Conservation (phyloP, 1,140 invertebrate genomes). For the Zaprionus lachaisei region DNA sequence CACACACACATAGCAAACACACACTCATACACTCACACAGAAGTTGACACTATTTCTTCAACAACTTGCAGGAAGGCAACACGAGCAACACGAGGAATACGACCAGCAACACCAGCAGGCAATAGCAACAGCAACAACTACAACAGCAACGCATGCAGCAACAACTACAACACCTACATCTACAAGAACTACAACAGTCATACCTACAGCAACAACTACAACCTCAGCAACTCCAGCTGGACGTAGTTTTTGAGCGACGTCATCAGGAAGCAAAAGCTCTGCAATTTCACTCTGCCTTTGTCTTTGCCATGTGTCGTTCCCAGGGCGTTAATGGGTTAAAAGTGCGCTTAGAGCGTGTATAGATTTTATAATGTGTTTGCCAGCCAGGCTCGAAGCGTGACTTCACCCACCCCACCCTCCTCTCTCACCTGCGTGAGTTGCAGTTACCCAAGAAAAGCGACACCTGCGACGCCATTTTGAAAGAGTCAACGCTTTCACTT, state of each 20-base stretch:
- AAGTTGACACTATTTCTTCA: slow-evolving; percentile 79
- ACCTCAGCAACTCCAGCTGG: slow-evolving; percentile 16
- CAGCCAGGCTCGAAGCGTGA: slow-evolving; percentile 25
- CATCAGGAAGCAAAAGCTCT: slow-evolving; percentile 60
- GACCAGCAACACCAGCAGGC: slow-evolving; percentile 3
- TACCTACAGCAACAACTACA: slow-evolving; percentile 6
- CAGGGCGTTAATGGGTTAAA: slow-evolving; percentile 78
- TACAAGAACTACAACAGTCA: background rate
- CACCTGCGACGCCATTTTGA: slow-evolving; percentile 54
- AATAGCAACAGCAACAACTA: slow-evolving; percentile 14
- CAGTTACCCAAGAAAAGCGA: slow-evolving; percentile 55
- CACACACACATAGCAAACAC: background rate
- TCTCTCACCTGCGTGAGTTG: slow-evolving; percentile 59
- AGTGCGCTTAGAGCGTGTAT: slow-evolving; percentile 78
- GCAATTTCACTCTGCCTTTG: slow-evolving; percentile 17
- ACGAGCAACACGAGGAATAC: slow-evolving; percentile 16
- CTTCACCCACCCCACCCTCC: background rate
- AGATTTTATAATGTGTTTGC: slow-evolving; percentile 81
- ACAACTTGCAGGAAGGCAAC: slow-evolving; percentile 50
- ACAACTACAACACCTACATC: background rate
- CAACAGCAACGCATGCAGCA: slow-evolving; percentile 6
- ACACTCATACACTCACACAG: slow-evolving; percentile 8
- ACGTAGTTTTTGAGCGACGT: slow-evolving; percentile 67
- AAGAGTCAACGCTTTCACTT: slow-evolving; percentile 62
- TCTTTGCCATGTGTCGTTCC: slow-evolving; percentile 12